Conservation (phyloP, 2,888 invertebrate genomes). For the Synergus itoensis region DNA sequence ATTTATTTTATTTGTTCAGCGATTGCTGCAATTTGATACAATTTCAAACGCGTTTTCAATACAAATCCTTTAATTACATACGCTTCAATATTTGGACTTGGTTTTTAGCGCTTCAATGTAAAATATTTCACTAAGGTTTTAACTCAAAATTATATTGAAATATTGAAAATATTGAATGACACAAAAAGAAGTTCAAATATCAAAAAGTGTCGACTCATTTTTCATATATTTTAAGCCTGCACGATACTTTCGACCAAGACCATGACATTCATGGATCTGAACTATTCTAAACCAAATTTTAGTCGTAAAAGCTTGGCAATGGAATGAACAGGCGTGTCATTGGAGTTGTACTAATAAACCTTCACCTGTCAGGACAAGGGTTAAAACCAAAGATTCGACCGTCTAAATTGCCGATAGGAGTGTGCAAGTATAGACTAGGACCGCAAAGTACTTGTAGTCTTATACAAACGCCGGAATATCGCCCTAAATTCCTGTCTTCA, state of each 20-base stretch:
- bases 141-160: no score
- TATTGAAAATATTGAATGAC: no score
- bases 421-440: neutral
- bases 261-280: neutral
- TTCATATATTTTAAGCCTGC: neutral
- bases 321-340: neutral
- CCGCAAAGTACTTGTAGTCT: constrained; percentile 11
- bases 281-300: neutral
- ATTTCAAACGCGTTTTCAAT: no score
- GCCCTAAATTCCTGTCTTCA: constrained; percentile 24
- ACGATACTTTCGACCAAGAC: neutral
- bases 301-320: neutral
- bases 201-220: no score
- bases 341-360: neutral
- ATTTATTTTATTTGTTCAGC: no score
- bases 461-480: neutral
- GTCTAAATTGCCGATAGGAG: neutral
- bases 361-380: neutral
- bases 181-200: no score
- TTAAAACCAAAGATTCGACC: neutral
- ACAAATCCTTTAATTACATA: no score
- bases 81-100: no score
- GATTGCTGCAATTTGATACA: no score
- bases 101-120: no score
- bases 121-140: no score